phyloP scores from a whole-genome alignment of 2,888 invertebrate genomes.

The Carpatolechia fugitivella region DNA sequence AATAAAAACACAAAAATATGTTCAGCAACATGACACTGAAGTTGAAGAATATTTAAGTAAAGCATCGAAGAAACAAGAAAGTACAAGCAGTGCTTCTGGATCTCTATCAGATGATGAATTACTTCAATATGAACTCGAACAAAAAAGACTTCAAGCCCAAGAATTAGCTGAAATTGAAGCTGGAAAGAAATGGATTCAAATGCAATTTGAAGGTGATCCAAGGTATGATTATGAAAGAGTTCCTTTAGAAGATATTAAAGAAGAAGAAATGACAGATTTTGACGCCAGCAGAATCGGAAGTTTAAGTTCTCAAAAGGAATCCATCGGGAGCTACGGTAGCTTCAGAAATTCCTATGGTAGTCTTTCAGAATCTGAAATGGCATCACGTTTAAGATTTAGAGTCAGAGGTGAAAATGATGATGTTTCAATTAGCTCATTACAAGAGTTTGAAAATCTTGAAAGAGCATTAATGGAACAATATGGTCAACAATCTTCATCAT shows the following conservation, averaged over 20 bases:
- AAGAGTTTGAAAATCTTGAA: constrained; percentile 96
- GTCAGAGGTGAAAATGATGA: constrained; percentile 94
- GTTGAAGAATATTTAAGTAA: constrained; percentile 85
- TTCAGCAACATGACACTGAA: constrained; percentile 83
- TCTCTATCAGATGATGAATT: constrained; percentile 81
- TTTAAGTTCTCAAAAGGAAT: constrained; percentile 87
- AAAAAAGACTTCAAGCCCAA: constrained; percentile 71
- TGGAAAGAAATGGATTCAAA: constrained; percentile 93
- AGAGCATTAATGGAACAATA: constrained; percentile 90
- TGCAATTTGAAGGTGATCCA: constrained; percentile 90
- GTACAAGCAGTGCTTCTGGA: constrained; percentile 78
- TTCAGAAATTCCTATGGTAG: constrained; percentile 94
- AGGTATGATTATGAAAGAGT: constrained; percentile 90
- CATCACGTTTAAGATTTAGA: constrained; percentile 90
- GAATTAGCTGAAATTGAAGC: constrained; percentile 82
- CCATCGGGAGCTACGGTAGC: constrained; percentile 88
- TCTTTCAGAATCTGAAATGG: constrained; percentile 93
- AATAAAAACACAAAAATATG: constrained; percentile 77
- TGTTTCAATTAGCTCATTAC: constrained; percentile 93
- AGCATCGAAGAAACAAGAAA: constrained; percentile 83
- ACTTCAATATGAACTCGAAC: constrained; percentile 84
- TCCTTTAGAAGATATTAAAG: constrained; percentile 93
- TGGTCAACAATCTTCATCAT: constrained; percentile 85
- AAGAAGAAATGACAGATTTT: constrained; percentile 93
- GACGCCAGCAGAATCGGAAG: constrained; percentile 89